Evolutionary conservation across 2,113 vertebrate genomes (phyloP).

Genomic region (Cebus imitator): DNA sequence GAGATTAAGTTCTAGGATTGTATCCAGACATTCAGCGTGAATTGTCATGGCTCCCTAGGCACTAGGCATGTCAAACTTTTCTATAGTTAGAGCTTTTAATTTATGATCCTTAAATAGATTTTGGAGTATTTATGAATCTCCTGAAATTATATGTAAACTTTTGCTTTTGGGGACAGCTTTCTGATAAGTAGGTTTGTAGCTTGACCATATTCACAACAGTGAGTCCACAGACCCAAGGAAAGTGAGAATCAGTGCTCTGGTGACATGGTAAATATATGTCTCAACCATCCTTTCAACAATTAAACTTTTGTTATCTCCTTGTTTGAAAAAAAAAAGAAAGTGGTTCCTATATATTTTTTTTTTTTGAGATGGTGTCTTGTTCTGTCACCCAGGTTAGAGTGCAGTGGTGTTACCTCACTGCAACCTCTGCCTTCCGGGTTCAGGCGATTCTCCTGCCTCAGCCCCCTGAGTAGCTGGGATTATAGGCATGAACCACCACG

Average conservation of each 20-base stretch:
- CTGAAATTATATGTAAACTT: neutral
- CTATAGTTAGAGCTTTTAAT: neutral
- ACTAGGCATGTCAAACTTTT: neutral
- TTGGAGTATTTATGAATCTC: neutral
- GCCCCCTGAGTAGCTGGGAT: no score
- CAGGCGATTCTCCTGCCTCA: no score
- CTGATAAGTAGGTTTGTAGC: conserved; percentile 21
- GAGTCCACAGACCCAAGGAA: neutral
- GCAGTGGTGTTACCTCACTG: no score
- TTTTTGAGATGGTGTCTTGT: no score
- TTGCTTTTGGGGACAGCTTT: conserved; percentile 26
- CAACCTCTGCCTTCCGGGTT: no score
- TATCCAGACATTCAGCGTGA: neutral
- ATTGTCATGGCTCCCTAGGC: neutral
- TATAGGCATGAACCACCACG: no score
- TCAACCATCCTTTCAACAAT: neutral
- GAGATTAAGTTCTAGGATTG: neutral
- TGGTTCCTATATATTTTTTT: no score
- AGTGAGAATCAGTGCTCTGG: neutral
- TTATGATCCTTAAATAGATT: neutral
- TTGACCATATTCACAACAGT: neutral
- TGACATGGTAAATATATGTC: neutral
- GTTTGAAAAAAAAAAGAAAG: neutral
- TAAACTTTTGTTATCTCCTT: neutral
- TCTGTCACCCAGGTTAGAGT: no score